A percentile compares a stretch with the other conserved stretches of the same genome.
Evolutionary conservation across 2,113 vertebrate genomes (phyloP).

Genomic region (Panthera tigris): DNA sequence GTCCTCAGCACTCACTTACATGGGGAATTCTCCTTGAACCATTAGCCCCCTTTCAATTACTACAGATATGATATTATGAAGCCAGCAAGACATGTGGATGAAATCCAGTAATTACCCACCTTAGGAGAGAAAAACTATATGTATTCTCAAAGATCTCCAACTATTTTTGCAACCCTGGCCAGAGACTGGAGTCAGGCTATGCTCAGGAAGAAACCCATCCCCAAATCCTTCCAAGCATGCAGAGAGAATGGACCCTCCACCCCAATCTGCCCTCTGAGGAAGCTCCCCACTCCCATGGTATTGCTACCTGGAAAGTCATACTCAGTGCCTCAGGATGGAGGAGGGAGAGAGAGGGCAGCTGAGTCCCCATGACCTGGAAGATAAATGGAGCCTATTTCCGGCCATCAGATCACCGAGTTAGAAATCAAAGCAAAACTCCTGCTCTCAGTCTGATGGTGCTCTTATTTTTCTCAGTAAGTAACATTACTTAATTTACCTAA

Average conservation of each 20-base stretch:
- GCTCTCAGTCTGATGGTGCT: not conserved
- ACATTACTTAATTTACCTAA: not conserved
- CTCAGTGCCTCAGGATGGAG: not conserved
- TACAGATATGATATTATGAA: not conserved
- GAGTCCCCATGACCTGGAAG: not conserved
- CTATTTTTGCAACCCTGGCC: not conserved
- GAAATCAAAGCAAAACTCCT: not conserved
- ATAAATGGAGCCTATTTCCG: not conserved
- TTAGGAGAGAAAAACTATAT: not conserved
- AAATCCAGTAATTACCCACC: not conserved
- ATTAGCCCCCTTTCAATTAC: not conserved
- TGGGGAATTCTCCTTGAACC: not conserved
- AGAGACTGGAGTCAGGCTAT: not conserved
- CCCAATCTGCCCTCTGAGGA: not conserved
- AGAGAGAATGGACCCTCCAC: not conserved
- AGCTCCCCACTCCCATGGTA: accelerated
- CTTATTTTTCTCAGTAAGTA: not conserved
- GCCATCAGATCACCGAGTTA: not conserved
- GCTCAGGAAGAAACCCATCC: not conserved
- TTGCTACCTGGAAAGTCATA: not conserved
- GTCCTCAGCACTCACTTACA: not conserved
- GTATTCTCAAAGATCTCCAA: not conserved
- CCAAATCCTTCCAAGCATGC: accelerated
- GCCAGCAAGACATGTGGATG: not conserved
- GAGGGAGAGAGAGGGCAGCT: accelerated